Evolutionary conservation across 2,888 invertebrate genomes (phyloP), one percentile per base, ranked within the genome.

Genomic region (Elegia similella): DNA sequence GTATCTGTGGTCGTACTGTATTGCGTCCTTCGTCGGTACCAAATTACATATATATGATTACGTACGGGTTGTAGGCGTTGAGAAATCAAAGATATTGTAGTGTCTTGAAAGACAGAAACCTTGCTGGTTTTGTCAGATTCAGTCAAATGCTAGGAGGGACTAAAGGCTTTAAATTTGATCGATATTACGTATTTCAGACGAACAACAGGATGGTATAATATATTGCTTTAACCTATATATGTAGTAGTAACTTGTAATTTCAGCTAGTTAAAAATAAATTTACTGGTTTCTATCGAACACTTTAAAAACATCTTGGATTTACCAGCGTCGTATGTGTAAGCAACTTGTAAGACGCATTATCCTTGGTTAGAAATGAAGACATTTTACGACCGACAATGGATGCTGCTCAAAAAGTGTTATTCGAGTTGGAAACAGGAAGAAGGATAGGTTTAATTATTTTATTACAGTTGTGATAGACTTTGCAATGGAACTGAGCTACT

Each of bases 1-100:
- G 57, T 59, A 59, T 61, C 64, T 61, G 61, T 59, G 57, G 61
- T 57, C 60, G 61, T 57, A 59, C 59, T 59, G 62, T 63, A 67
- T 57, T 62, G 62, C 66, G 52, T 64, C 59, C 62, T 48, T 44
- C 46, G 60, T 64, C 61, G 59, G 61, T 60, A 58, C 57, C 59
- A 55, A 60, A 59, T 56, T 60, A 52, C 52, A 58, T 44, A 59
- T 54, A 58, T 44, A 59, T 42, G 8, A 30, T 46, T 46, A 17
- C 23, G 23, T 23, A 23, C 23, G 5, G 23, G 23, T 0, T 10
- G 23, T n/a, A 46, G 12, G n/a, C 23, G 12, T 0, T 29, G 38
- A 38, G 12, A 46, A 29, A 46, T 12, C 17, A 10, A 48, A 48
- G 32, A 15, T 32, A 6, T 32, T 32, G 7, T 32, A n/a, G 8